A percentile compares a stretch with the other conserved stretches of the same genome.
Conservation (phyloP, 2,113 vertebrate species). For the Rallus limicola region DNA sequence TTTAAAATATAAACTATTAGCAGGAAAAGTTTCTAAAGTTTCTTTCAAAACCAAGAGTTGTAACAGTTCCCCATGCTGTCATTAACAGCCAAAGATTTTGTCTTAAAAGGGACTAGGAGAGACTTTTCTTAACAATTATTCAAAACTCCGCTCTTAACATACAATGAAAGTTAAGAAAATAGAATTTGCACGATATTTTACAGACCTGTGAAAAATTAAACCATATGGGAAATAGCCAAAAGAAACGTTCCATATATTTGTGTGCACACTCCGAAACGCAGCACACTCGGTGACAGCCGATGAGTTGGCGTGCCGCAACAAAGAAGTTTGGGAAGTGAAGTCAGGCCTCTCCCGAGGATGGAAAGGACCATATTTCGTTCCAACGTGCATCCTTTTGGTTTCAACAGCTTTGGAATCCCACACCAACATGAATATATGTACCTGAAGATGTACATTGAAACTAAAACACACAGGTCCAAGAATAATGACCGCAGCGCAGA, state of each 20-base stretch:
- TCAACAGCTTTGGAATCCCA: background rate
- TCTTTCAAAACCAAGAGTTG: background rate
- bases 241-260: background rate
- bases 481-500: background rate
- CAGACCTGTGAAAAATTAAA: conserved; percentile 6
- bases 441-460: background rate
- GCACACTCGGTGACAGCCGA: background rate
- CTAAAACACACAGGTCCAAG: background rate
- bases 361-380: background rate
- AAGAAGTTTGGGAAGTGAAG: background rate
- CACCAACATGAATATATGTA: background rate
- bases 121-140: background rate
- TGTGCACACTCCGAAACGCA: background rate
- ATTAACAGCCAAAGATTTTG: background rate
- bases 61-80: background rate
- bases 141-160: background rate
- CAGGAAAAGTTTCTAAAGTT: background rate
- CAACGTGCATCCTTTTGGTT: background rate
- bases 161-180: background rate
- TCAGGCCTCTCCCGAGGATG: background rate
- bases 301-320: accelerated
- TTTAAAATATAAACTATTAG: conserved; percentile 3
- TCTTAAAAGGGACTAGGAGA: background rate
- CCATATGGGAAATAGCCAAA: background rate
- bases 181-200: background rate